Base-by-base conservation (phyloP, 2,888 invertebrate species). In the Drosophila neonasuta region DNA sequence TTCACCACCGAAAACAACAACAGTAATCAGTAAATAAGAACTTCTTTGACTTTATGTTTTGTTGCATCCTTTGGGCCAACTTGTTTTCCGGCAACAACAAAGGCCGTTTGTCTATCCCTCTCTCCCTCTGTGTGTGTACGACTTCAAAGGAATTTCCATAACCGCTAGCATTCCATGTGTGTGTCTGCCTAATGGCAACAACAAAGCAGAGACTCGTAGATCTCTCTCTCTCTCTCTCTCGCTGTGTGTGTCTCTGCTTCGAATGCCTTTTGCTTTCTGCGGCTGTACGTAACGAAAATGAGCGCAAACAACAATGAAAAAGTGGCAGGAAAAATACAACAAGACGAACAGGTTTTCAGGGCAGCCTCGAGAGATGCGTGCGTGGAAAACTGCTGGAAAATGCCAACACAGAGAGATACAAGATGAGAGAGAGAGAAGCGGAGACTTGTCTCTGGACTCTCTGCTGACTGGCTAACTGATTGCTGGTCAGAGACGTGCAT, bases 121-220 rank as follows among this genome's bases (percentile, higher is more conserved):
- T 46, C 34, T 61, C 44, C 56, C n/a, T 58, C 34, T 57, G 51
- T 64, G 44, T 51, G 46, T 65, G 55, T 68, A 55, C 68, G 50
- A 64, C 70, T 75, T 80, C 79, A 79, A 75, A 82, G 85, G 83
- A 85, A 84, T 84, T 83, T 84, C 83, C 81, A 83, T 83, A 85
- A 84, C 83, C 83, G 83, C 83, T 84, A 84, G 81, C 85, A 84
- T 84, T 85, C 71, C 82, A 66, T 55, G 48, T 48, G 39, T 42
- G 61, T 48, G 55, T 60, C 39, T 41, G 67, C 67, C 77, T 80
- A 80, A 83, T 81, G 71, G 77, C 66, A 67, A 45, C 57, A 67
- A 57, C 66, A 73, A 63, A 74, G 63, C 42, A 52, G 79, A 65
- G 79, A 65, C 66, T 66, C 41, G 48, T 57, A 49, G 71, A 73